phyloP scores from a whole-genome alignment of 2,113 vertebrate species.

The Rousettus leschenaultii region DNA sequence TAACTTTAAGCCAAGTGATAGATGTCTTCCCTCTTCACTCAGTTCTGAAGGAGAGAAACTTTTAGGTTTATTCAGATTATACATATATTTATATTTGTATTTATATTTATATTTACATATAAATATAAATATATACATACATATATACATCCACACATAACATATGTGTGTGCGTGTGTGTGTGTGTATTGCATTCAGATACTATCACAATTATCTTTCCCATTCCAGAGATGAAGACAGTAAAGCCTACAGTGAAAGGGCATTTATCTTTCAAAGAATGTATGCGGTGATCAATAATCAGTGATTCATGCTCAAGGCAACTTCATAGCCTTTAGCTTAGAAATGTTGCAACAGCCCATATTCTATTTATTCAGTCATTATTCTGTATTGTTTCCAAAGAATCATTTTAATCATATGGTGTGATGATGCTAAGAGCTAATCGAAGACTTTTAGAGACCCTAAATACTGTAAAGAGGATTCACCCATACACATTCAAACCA shows the following conservation, averaged over 20 bases:
- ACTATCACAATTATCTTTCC: not conserved
- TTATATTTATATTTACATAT: not conserved
- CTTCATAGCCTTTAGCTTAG: not conserved
- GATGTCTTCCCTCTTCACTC: not conserved
- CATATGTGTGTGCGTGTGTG: accelerated
- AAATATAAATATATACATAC: not conserved
- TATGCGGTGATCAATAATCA: not conserved
- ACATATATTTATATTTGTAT: not conserved
- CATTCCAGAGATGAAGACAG: not conserved
- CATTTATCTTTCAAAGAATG: not conserved
- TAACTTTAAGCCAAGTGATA: not conserved
- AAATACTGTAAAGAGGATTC: not conserved
- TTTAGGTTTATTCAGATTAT: not conserved
- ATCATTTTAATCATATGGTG: not conserved
- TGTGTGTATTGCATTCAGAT: not conserved
- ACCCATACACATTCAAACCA: not conserved
- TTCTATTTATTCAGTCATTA: not conserved
- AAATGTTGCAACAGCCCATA: not conserved
- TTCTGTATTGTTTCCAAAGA: not conserved
- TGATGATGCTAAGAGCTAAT: not conserved
- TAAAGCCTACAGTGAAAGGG: not conserved
- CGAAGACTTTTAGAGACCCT: not conserved
- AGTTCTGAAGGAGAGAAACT: not conserved
- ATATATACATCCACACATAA: not conserved
- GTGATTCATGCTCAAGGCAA: not conserved